phyloP scores from a whole-genome alignment of 2,888 invertebrate genomes.

The Stenodema calcarata region DNA sequence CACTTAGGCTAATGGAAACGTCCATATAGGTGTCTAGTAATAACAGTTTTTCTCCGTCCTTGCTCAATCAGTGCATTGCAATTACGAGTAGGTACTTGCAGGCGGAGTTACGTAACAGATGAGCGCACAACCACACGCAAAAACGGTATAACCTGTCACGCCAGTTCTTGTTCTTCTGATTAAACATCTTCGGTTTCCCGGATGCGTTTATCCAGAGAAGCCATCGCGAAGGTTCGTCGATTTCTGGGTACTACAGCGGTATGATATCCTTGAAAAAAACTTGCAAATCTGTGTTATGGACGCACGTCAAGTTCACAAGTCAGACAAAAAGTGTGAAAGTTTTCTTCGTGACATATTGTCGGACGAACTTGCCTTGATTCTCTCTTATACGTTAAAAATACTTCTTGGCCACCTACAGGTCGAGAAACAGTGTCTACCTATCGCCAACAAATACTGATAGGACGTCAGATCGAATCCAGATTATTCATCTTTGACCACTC shows the following conservation, averaged over 20 bases:
- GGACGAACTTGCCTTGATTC: background rate
- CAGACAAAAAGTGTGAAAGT: too few relatives aligned
- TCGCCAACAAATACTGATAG: background rate
- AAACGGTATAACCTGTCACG: background rate
- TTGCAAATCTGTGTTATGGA: too few relatives aligned
- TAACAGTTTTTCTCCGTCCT: conserved; percentile 42
- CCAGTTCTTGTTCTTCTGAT: background rate
- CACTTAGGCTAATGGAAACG: conserved; percentile 27
- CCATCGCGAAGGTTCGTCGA: too few relatives aligned
- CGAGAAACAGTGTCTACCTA: background rate
- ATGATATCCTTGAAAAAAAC: background rate
- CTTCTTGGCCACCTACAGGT: background rate
- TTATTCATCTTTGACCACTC: background rate
- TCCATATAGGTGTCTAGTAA: conserved; percentile 33
- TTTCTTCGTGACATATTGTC: background rate
- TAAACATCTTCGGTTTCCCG: too few relatives aligned
- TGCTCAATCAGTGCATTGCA: conserved; percentile 36
- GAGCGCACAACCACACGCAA: background rate
- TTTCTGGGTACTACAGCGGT: background rate
- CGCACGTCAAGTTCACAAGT: too few relatives aligned
- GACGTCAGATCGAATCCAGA: background rate
- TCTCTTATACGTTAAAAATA: background rate
- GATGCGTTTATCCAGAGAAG: too few relatives aligned
- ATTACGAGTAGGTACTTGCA: background rate
- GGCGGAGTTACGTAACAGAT: conserved; percentile 12